Conservation (phyloP, 2,888 invertebrate genomes). For the Ochropleura leucogaster region DNA sequence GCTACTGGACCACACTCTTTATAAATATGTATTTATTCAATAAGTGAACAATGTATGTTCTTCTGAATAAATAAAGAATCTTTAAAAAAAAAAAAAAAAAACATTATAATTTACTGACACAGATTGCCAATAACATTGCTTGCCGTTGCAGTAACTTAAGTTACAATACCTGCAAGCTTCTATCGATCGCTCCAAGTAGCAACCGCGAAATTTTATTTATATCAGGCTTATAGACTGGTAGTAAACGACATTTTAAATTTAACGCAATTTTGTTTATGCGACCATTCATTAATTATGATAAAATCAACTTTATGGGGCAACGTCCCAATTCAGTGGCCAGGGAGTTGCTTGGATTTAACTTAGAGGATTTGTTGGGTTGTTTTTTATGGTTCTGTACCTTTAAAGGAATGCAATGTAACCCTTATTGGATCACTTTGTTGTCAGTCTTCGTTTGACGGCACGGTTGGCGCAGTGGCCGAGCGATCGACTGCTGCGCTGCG, state of each 20-base stretch:
- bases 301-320: slow-evolving; percentile 40
- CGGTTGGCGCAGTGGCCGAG: too few species aligned
- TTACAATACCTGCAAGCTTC: neutral
- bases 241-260: slow-evolving; percentile 43
- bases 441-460: too few species aligned
- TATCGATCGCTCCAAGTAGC: neutral
- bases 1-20: too few species aligned
- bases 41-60: too few species aligned
- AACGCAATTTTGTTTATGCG: slow-evolving; percentile 40
- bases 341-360: neutral
- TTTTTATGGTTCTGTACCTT: neutral
- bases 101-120: neutral
- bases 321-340: neutral
- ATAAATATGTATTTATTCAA: too few species aligned
- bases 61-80: too few species aligned
- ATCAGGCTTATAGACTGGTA: slow-evolving; percentile 11
- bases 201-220: slow-evolving; percentile 20
- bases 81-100: too few species aligned
- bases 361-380: neutral
- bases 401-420: too few species aligned
- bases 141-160: slow-evolving; percentile 15
- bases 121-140: slow-evolving; percentile 4
- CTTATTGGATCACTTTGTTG: too few species aligned
- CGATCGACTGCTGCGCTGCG: too few species aligned
- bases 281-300: slow-evolving; percentile 54